Base-by-base conservation (phyloP, 64 coral and sea anemone genomes). In the Cladopsammia gracilis region DNA sequence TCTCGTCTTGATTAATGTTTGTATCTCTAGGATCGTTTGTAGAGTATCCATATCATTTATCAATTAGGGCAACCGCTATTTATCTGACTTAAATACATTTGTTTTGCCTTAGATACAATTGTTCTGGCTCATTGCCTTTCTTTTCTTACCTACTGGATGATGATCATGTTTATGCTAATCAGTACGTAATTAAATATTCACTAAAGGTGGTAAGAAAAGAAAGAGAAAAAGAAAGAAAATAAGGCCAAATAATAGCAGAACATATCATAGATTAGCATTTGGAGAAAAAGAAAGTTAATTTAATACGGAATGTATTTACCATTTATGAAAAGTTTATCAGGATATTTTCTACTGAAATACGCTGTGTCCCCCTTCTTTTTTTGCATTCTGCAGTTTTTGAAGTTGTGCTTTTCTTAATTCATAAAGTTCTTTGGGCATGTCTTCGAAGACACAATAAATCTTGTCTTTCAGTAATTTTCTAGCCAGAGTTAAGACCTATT, bases 361-460 rank as follows among this genome's bases (percentile, higher is more conserved):
- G 10, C 4, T 64, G 61, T n/a, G 61, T 64, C 61, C 9, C 61
- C 61, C 16, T 18, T 64, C 61, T n/a, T 64, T 18, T 64, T 64
- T 64, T 4, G 61, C 61, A 64, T 64, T 64, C 61, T 64, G 12
- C 19, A 64, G 61, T 64, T 64, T 54, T 54, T 54, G 6, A 7
- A 54, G 52, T 54, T 54, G 52, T 54, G 52, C 52, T 54, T 54
- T 54, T 64, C 61, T 64, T 64, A 64, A n/a, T 64, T 64, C 61
- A n/a, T 64, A 64, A 64, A 64, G 61, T 64, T 64, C 61, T 64
- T 64, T 64, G 10, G 61, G 61, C 61, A 64, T 64, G 61, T 64
- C 61, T 64, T 64, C 61, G 19, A 64, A 64, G 14, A 64, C 1
- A 64, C 1, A 4, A 18, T 15, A 64, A n/a, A 13, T 64, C 19